Conservation (phyloP, 2,888 invertebrate species). For the Alviniconcha strummeri region DNA sequence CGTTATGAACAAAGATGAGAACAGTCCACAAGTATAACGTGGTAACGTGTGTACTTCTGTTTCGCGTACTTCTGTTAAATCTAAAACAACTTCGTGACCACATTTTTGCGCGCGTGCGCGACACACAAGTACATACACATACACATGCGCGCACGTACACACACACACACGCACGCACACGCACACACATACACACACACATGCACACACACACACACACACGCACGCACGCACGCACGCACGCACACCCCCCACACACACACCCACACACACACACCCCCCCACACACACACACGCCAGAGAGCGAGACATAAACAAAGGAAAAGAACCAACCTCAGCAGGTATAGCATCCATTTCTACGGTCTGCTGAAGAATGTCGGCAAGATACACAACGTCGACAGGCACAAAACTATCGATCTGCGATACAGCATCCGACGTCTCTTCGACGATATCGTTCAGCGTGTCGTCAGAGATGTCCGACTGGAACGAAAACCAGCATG, state of each 20-base stretch:
- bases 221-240: neutral
- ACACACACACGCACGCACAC: neutral
- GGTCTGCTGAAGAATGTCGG: constrained; percentile 48
- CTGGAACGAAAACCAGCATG: neutral
- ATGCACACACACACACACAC: neutral
- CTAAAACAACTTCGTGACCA: no score
- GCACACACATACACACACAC: neutral
- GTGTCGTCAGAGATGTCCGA: neutral
- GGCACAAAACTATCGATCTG: constrained; percentile 32
- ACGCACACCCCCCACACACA: constrained; percentile 7
- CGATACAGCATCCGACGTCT: constrained; percentile 22
- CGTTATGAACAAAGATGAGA: no score
- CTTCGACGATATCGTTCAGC: neutral
- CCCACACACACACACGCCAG: neutral
- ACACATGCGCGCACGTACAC: no score
- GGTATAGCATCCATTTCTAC: constrained; percentile 1
- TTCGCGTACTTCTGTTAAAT: no score
- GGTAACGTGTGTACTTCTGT: no score
- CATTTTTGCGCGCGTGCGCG: no score
- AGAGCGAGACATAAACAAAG: neutral
- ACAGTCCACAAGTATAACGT: no score
- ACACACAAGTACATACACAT: no score
- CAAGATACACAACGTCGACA: constrained; percentile 48
- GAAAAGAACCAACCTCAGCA: neutral
- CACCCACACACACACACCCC: neutral